Base-by-base conservation (phyloP, 2,113 vertebrate genomes). In the Microcebus griseorufus region DNA sequence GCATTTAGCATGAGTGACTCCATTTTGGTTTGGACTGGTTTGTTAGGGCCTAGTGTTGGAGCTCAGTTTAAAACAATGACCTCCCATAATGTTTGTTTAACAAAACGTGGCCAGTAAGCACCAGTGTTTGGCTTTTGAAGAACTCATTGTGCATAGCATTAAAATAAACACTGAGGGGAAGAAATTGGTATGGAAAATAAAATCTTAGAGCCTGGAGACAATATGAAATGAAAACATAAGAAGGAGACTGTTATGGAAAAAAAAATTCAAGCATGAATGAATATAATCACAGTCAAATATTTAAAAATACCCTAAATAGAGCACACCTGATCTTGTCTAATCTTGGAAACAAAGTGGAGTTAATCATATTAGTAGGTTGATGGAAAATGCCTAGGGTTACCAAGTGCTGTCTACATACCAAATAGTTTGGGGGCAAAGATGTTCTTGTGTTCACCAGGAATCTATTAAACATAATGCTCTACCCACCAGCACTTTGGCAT, bases 91-190 rank as follows among this genome's bases (percentile, higher is more conserved):
- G 32, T 78, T 48, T 76, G 2, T 76, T 76, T 76, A 29, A 48
- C 27, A 51, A 90, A 39, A 60, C 65, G 3, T 86, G 85, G 34
- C 5, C 39, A 78, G 29, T 51, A 88, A 79, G 32, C 23, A 76
- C 6, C 1, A 72, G 34, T 76, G 29, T 34, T 17, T 14, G 4
- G 22, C 83, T 81, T 94, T 72, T 53, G 60, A 39, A 91, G 27
- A 27, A 67, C 20, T 94, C 53, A 8, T 55, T 96, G 42, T 62
- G 29, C 13, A 25, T 16, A 86, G 23, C 3, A 13, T 88, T 96
- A 88, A 96, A 94, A 55, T 88, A 93, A 95, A 79, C 2, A 93
- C 60, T 20, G 20, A 82, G 60, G 32, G 22, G 67, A 96, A 84
- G 20, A 95, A 69, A 82, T 53, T 90, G 27, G 7, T 3, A 10